phyloP scores from a whole-genome alignment of 2,113 vertebrate genomes.

The Stictonetta naevosa region DNA sequence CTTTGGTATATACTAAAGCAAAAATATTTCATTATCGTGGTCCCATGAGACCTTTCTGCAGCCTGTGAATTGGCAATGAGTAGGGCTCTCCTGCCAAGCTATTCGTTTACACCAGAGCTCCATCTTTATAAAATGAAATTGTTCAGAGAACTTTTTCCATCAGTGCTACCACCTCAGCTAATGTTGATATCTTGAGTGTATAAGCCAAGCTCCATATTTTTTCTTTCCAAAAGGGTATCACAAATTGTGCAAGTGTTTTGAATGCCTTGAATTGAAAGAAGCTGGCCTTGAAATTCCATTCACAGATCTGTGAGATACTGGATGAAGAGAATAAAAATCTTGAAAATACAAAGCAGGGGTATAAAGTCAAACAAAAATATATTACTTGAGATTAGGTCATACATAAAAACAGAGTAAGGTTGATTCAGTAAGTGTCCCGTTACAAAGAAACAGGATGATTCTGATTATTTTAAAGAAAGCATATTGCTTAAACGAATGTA shows the following conservation, averaged over 20 bases:
- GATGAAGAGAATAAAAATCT: background rate
- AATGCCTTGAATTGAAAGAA: background rate
- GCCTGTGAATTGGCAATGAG: background rate
- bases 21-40: background rate
- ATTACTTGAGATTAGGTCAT: background rate
- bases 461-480: background rate
- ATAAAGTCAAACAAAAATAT: background rate
- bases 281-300: background rate
- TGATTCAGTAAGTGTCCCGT: background rate
- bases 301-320: background rate
- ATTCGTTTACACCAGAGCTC: background rate
- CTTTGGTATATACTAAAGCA: background rate
- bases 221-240: background rate
- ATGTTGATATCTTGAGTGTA: background rate
- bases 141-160: background rate
- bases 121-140: background rate
- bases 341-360: background rate
- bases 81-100: background rate
- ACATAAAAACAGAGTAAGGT: background rate
- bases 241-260: background rate
- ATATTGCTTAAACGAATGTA: background rate
- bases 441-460: background rate
- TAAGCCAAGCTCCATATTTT: background rate
- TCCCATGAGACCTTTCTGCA: background rate
- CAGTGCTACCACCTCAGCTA: background rate